These are phyloP conservation scores for Phasianus colchicus DNA, from an alignment of 2,113 vertebrate genomes.

Conservation along the genomic window DNA sequence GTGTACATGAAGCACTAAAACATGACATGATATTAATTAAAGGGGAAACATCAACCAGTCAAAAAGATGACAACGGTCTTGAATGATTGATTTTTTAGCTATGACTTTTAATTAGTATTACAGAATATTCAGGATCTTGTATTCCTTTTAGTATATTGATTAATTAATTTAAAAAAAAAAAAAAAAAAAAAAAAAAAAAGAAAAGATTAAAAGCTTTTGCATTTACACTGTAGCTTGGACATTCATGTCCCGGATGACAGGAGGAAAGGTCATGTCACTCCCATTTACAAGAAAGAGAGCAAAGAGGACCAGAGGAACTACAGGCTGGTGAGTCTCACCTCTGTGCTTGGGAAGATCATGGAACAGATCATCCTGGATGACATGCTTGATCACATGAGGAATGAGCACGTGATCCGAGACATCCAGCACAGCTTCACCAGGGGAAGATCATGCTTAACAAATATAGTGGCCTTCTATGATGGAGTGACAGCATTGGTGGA, in stretches of 20 bases:
- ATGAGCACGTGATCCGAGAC: no score
- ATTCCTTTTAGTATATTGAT: constrained; percentile 35
- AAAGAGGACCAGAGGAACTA: no score
- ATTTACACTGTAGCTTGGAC: constrained; percentile 3
- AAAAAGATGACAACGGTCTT: constrained; percentile 55
- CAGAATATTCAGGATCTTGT: constrained; percentile 10
- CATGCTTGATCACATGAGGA: no score
- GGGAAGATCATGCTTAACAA: no score
- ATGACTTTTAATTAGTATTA: constrained; percentile 66
- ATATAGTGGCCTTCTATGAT: no score
- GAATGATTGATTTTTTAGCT: constrained; percentile 58
- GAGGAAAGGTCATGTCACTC: no score
- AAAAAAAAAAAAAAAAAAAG: constrained; percentile 13
- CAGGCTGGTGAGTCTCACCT: no score
- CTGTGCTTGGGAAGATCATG: no score
- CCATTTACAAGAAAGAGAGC: no score
- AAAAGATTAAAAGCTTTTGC: constrained; percentile 21
- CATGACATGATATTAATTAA: constrained; percentile 74
- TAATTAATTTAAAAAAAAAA: not conserved
- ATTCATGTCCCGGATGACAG: not conserved
- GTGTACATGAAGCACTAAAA: constrained; percentile 64
- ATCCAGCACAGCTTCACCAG: no score
- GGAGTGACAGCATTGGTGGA: no score
- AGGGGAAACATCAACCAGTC: constrained; percentile 61
- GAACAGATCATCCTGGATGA: no score